Conservation (phyloP, 1,140 invertebrate genomes). For the Bathynomus jamesi region DNA sequence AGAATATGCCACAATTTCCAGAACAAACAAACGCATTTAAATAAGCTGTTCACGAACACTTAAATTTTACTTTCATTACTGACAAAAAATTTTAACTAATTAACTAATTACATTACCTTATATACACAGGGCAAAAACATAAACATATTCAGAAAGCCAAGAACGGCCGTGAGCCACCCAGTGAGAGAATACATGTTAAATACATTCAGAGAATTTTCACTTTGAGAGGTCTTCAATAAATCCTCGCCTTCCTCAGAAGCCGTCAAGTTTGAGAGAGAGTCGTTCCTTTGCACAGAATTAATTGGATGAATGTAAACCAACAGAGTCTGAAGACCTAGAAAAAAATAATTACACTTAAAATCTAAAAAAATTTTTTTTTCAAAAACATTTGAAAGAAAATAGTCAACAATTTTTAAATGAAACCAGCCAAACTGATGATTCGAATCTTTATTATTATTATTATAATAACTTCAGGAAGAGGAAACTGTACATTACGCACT, state of each 20-base stretch:
- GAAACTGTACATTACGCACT: too few relatives aligned
- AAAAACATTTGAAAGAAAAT: too few relatives aligned
- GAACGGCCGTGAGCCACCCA: constrained; percentile 61
- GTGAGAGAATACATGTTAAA: constrained; percentile 83
- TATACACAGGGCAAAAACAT: constrained; percentile 48
- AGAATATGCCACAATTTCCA: background rate
- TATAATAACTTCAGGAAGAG: too few relatives aligned
- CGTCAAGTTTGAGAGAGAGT: too few relatives aligned
- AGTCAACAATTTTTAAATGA: too few relatives aligned
- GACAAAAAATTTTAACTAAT: background rate
- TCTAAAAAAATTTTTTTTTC: background rate
- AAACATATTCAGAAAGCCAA: constrained; percentile 65
- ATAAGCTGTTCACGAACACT: too few relatives aligned
- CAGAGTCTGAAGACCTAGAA: constrained; percentile 27
- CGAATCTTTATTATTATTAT: too few relatives aligned
- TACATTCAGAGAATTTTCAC: constrained; percentile 44
- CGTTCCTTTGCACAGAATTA: background rate
- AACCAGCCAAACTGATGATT: too few relatives aligned
- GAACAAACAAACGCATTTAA: too few relatives aligned
- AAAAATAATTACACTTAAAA: background rate
- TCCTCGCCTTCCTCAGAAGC: background rate
- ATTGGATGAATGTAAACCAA: constrained; percentile 15
- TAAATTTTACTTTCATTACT: background rate
- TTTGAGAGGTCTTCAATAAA: too few relatives aligned
- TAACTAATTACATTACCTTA: too few relatives aligned